Conservation (phyloP, 2,888 invertebrate genomes). For the Luperina nickerlii region DNA sequence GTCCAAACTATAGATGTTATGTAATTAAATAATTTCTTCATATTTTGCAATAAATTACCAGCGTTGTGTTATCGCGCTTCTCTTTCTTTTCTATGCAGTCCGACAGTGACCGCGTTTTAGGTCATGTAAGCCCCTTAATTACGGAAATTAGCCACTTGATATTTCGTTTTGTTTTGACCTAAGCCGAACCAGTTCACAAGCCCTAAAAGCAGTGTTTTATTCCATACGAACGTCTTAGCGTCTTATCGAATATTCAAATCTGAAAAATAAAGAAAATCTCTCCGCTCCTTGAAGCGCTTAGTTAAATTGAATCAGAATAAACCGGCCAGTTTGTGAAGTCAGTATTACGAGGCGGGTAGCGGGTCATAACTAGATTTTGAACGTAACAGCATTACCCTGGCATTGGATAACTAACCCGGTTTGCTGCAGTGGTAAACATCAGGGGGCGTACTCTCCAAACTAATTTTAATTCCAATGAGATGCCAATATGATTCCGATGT, state of each 20-base stretch:
- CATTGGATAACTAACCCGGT: constrained; percentile 38
- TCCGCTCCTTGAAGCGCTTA: constrained; percentile 19
- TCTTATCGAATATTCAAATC: constrained; percentile 5
- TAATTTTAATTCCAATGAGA: too few relatives aligned
- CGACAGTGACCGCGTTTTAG: too few relatives aligned
- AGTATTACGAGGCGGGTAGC: constrained; percentile 18
- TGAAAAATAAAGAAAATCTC: constrained; percentile 11
- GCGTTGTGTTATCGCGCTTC: too few relatives aligned
- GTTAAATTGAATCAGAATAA: constrained; percentile 54
- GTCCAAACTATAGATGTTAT: too few relatives aligned
- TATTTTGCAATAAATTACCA: too few relatives aligned
- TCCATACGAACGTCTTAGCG: not conserved
- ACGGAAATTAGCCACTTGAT: not conserved
- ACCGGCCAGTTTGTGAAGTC: constrained; percentile 30
- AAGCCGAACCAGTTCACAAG: not conserved
- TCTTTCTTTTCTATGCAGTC: too few relatives aligned
- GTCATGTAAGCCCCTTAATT: too few relatives aligned
- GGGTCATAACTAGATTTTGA: constrained; percentile 47
- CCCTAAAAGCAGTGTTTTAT: too few relatives aligned
- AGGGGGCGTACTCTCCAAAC: too few relatives aligned
- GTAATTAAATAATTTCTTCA: too few relatives aligned
- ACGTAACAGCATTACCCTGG: constrained; percentile 50
- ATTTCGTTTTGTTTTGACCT: not conserved
- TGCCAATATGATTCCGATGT: too few relatives aligned
- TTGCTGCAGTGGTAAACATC: constrained; percentile 43